Base-by-base conservation (phyloP, 1,140 invertebrate species). In the Steinernema feltiae region DNA sequence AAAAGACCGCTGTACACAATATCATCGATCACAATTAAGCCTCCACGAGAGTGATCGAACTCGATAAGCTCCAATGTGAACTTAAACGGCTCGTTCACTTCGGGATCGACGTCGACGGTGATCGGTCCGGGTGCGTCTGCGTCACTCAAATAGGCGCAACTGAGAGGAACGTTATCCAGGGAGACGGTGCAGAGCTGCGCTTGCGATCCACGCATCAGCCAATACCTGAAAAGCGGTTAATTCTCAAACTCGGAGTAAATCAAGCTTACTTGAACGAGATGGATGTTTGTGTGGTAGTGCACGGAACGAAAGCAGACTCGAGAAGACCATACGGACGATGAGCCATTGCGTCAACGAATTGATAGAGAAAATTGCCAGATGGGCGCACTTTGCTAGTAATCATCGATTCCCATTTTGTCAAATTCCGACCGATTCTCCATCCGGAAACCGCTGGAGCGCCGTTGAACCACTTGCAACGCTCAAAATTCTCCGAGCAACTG, bases 131-230 rank as follows among this genome's bases (percentile, higher is more conserved):
- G 74, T 15, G 77, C 48, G n/a, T 80, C 78, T 29, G 75, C 71
- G 46, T 81, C 79, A 32, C 48, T 76, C 17, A 80, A 74, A 74
- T 79, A 80, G 7, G 78, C 79, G 69, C 79, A 80, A 41, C 53
- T 71, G 31, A 80, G 70, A 29, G 79, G 70, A 69, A 80, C 30
- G 21, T 35, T 70, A n/a, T 79, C 71, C 21, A 74, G 71, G 63
- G 76, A 75, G 24, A 76, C 72, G 17, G 77, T 69, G 74, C 79
- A 80, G n/a, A 80, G 53, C 46, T 80, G 75, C 3, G 75, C 74
- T 53, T 79, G 79, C 27, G 79, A 79, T 53, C 78, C 78, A 31
- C 69, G 53, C 69, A 79, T 80, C 31, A 79, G 63, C 79, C 79
- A 80, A 48, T 79, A 80, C 69, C 79, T 78, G 48, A 30, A 75